Evolutionary conservation across 2,888 invertebrate species (phyloP), one percentile per base, ranked within the genome.

Genomic region (Agrochola lota): DNA sequence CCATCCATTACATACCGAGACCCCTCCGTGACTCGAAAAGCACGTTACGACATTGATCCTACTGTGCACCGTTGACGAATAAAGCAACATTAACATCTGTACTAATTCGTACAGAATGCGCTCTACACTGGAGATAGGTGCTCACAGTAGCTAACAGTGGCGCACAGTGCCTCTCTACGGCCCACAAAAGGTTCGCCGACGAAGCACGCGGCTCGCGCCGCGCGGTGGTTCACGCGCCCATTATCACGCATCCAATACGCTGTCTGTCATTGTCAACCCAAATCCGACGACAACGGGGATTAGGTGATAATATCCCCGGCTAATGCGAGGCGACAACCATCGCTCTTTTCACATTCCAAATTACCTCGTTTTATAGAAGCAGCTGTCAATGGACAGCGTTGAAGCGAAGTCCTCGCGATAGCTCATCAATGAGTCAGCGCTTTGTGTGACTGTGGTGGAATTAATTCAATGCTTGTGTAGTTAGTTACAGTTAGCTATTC

Each of bases 171-270:
- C 71, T 55, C 60, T 17, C 15, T 8, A 55, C 15, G 63, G 49
- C 55, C 55, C 59, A 84, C 70, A 84, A 73, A 66, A 79, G 74
- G 62, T 40, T 74, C 46, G 80, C 17, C 71, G 73, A 71, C 63
- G 73, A 17, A 60, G 71, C 63, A 23, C 43, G 40, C n/a, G 20
- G n/a, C 52, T 23, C 26, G 20, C n/a, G 17, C 55, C 23, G 12
- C 60, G 59, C 52, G 59, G 40, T n/a, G n/a, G 49, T 30, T 74
- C 68, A 40, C 43, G 57, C 59, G 63, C 68, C 71, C 78, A 82
- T 72, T 84, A 74, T 82, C 77, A 49, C 35, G 68, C 68, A 62
- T 74, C 84, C 74, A 71, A 66, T 75, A 80, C 63, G 60, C 52
- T 40, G 71, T 69, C 64, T 60, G 74, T 72, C 77, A 84, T 60